Base-by-base conservation (phyloP, 2,888 invertebrate genomes). In the Drosophila rubida region DNA sequence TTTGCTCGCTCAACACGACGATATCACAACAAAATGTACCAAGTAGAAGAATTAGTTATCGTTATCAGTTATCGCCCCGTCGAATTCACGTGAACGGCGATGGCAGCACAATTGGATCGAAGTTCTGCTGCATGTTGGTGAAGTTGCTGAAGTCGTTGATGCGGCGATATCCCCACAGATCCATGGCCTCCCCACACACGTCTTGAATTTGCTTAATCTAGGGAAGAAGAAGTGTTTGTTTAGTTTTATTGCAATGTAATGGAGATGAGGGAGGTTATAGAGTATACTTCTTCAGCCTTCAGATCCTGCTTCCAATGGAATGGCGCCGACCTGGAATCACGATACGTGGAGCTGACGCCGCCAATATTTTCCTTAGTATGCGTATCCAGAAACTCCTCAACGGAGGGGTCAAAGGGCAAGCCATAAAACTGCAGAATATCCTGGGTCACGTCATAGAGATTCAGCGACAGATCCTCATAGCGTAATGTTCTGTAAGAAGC, bases 251-350 rank as follows among this genome's bases (percentile, higher is more conserved):
- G n/a, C 0, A 32, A 4, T 11, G 7, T n/a, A 1, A 30, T 11
- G 14, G 5, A 2, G 2, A 16, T 41, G 4, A 27, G 5, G 6
- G 6, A 6, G 8, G 7, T 9, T 6, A 2, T 8, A 4, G 13
- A 16, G 1, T 1, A 4, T 58, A 97, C 95, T 91, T 96, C 96
- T 48, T 94, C 93, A 79, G 94, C 95, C 76, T 94, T 94, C 65
- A 97, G 93, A 89, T 96, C 95, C 71, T 93, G 94, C 82, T 95
- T 95, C 97, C 97, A 97, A 91, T 96, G 96, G 91, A 97, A 97
- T 72, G 97, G 97, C 73, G 96, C 96, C 60, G 94, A 95, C 89
- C 95, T 95, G n/a, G 97, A 95, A 90, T 97, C 95, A 62, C 97
- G 94, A 92, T 95, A 96, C 35, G 97, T 97, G 88, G 97, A 97